Evolutionary conservation across 2,113 vertebrate species (phyloP).

Genomic region (Coracopsis vasa): DNA sequence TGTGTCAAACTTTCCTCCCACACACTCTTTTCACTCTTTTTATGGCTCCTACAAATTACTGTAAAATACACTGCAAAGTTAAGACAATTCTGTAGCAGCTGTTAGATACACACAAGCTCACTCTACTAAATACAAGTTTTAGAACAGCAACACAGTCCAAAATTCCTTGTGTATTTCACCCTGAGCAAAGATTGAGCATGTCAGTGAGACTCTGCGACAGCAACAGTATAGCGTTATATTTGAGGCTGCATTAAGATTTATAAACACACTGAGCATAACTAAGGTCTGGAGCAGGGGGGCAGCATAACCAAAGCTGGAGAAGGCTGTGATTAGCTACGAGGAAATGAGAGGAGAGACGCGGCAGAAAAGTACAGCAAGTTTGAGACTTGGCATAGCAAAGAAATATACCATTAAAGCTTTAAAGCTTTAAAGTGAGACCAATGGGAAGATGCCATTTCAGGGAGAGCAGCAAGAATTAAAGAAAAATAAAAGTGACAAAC

Average conservation of each 20-base stretch:
- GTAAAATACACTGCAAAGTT: neutral
- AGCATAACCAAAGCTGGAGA: conserved; percentile 65
- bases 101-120: neutral
- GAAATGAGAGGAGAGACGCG: conserved; percentile 32
- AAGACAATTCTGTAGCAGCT: neutral
- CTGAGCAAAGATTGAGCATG: neutral
- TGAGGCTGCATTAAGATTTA: neutral
- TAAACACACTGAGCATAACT: conserved; percentile 42
- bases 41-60: neutral
- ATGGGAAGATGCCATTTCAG: neutral
- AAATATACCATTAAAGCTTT: neutral
- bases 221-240: neutral
- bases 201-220: neutral
- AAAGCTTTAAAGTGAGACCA: neutral
- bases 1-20: neutral
- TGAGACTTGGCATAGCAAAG: neutral
- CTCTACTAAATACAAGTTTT: neutral
- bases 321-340: neutral
- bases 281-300: conserved; percentile 62
- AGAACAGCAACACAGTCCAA: neutral
- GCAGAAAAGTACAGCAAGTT: neutral
- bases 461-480: neutral
- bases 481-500: neutral
- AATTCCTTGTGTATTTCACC: neutral
- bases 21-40: neutral